phyloP scores from a whole-genome alignment of 2,888 invertebrate genomes.

The Pandemis cinnamomeana region DNA sequence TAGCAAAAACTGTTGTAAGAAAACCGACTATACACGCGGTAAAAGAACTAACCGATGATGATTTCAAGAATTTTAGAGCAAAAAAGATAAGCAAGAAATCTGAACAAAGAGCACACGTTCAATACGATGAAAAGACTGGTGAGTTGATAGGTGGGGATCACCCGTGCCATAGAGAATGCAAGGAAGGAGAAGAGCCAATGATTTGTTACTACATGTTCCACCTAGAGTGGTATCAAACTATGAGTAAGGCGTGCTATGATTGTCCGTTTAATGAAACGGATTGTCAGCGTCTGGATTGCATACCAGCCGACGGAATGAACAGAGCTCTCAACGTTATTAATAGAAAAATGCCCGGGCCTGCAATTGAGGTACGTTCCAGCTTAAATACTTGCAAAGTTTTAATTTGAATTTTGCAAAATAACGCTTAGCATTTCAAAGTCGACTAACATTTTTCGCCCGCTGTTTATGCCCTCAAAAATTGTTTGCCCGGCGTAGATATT shows the following conservation, averaged over 20 bases:
- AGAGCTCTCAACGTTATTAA: conserved; percentile 92
- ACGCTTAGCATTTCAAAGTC: conserved; percentile 20
- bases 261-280: conserved; percentile 91
- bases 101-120: conserved; percentile 65
- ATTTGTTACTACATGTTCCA: conserved; percentile 89
- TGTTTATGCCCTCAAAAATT: conserved; percentile 37
- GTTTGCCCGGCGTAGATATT: conserved; percentile 36
- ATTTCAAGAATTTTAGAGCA: conserved; percentile 46
- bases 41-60: conserved; percentile 53
- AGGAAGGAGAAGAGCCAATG: conserved; percentile 85
- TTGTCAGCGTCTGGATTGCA: conserved; percentile 91
- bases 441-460: conserved; percentile 23
- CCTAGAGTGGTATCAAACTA: conserved; percentile 93
- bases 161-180: conserved; percentile 88
- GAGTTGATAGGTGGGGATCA: conserved; percentile 74
- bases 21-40: conserved; percentile 51
- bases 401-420: conserved; percentile 36
- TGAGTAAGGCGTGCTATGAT: conserved; percentile 94
- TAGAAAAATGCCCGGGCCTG: conserved; percentile 94
- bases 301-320: conserved; percentile 92
- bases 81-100: conserved; percentile 59
- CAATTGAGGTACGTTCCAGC: conserved; percentile 87
- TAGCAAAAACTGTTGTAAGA: conserved; percentile 49
- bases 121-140: conserved; percentile 77
- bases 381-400: conserved; percentile 32